Evolutionary conservation across 2,113 vertebrate species (phyloP).

Genomic region (Clupea harengus): DNA sequence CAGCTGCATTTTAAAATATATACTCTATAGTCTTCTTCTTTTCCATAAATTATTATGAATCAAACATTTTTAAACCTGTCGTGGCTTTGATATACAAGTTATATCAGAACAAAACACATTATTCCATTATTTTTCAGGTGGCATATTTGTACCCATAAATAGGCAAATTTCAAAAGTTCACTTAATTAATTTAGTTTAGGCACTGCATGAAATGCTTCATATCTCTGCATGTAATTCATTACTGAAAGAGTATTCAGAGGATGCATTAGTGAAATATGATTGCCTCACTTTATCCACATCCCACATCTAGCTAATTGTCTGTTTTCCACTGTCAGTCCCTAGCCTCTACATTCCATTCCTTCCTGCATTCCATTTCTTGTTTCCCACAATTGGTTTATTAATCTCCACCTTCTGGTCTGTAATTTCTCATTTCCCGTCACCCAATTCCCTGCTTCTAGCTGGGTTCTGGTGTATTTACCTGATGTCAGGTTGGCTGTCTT

Average conservation of each 20-base stretch:
- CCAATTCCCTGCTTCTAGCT: background rate
- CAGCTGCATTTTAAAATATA: background rate
- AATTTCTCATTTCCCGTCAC: background rate
- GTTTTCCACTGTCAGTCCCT: background rate
- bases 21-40: background rate
- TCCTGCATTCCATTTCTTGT: background rate
- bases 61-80: too few relatives aligned
- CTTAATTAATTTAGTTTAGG: too few relatives aligned
- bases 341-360: background rate
- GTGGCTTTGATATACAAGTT: too few relatives aligned
- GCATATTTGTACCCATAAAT: too few relatives aligned
- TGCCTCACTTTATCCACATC: too few relatives aligned
- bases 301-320: background rate
- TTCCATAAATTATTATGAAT: too few relatives aligned
- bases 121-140: too few relatives aligned
- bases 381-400: background rate
- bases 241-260: too few relatives aligned
- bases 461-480: background rate
- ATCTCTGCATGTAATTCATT: too few relatives aligned
- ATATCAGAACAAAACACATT: too few relatives aligned
- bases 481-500: background rate
- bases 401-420: background rate
- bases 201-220: too few relatives aligned
- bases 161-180: too few relatives aligned
- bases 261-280: background rate